Evolutionary conservation across 1,140 invertebrate species (phyloP), one percentile per base, ranked within the genome.

Genomic region (Ctenoplectra terminalis): DNA sequence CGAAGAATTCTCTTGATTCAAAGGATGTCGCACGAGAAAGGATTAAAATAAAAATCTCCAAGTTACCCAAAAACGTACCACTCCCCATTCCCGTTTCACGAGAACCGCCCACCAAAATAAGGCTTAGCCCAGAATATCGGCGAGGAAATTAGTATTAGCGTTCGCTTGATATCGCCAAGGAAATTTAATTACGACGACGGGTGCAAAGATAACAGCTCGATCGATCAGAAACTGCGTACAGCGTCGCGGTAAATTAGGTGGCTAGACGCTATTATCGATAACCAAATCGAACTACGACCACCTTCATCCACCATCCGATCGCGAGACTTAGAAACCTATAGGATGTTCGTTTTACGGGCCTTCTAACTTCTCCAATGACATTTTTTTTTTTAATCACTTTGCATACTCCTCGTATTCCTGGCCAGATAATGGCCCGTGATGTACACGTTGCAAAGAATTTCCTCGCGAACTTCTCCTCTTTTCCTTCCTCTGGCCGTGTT

Each of bases 351-450:
- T 75, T 83, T 71, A 69, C 58, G 54, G n/a, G 43, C 50, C n/a
- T 56, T 13, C 26, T 23, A 37, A 66, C 60, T 63, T 69, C 43
- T 8, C 2, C 46, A 76, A 43, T n/a, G 23, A 15, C 17, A 67
- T 73, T 85, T 82, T 81, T 74, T 73, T 85, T 82, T 81, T 74
- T 26, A 67, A 77, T 85, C 74, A 72, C 63, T 63, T 73, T 61
- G 66, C 71, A 58, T 75, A 50, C 70, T 7, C 50, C 37, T 31
- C 31, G 56, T 52, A 56, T 66, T 54, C 63, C 40, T 20, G 13
- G 46, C 37, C 37, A 48, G 56, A 74, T 82, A 85, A 82, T 78
- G 73, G 67, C 29, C 23, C 43, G 48, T 67, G 83, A 76, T 73
- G 69, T 77, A 70, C 54, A 66, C 46, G 72, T 72, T 76, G 56